Conservation (phyloP, 2,888 invertebrate species). For the Drosophila differens region DNA sequence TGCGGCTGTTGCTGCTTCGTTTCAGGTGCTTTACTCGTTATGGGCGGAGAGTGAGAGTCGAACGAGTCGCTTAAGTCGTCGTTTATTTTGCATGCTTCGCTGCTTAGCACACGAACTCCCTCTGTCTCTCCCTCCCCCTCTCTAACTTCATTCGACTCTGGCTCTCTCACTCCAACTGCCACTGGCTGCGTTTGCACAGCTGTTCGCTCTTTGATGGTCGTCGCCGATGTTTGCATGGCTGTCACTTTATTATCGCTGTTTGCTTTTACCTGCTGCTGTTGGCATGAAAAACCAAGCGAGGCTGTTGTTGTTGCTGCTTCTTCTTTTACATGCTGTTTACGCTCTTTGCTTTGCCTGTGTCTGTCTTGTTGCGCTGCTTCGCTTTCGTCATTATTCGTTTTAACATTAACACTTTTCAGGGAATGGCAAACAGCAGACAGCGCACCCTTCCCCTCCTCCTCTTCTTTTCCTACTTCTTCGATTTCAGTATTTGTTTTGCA, state of each 20-base stretch:
- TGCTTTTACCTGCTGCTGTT: conserved; percentile 69
- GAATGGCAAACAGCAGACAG: conserved; percentile 45
- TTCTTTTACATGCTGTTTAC: conserved; percentile 49
- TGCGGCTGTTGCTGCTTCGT: conserved; percentile 44
- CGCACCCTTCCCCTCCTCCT: neutral
- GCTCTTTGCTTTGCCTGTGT: conserved; percentile 45
- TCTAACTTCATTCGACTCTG: neutral
- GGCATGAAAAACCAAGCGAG: conserved; percentile 59
- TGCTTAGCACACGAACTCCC: conserved; percentile 37
- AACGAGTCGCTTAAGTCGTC: conserved; percentile 61
- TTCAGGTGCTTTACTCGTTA: conserved; percentile 77
- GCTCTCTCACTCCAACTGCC: conserved; percentile 4
- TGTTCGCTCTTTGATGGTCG: conserved; percentile 58
- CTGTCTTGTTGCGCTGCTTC: conserved; percentile 57
- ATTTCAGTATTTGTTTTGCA: conserved; percentile 9
- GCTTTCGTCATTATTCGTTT: conserved; percentile 71
- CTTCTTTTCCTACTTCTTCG: neutral
- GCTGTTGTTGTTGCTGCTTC: conserved; percentile 36
- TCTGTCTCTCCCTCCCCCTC: conserved; percentile 3
- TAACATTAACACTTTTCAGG: conserved; percentile 64
- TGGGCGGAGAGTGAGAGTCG: conserved; percentile 59
- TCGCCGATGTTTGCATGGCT: conserved; percentile 40
- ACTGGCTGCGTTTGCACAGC: conserved; percentile 67
- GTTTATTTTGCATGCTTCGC: conserved; percentile 79
- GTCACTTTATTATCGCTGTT: conserved; percentile 67